Percentiles rank a stretch among this genome's conserved stretches.
These are phyloP conservation scores for Drosophila recens DNA, from an alignment of 2,888 invertebrate species.

Conservation along the genomic window DNA sequence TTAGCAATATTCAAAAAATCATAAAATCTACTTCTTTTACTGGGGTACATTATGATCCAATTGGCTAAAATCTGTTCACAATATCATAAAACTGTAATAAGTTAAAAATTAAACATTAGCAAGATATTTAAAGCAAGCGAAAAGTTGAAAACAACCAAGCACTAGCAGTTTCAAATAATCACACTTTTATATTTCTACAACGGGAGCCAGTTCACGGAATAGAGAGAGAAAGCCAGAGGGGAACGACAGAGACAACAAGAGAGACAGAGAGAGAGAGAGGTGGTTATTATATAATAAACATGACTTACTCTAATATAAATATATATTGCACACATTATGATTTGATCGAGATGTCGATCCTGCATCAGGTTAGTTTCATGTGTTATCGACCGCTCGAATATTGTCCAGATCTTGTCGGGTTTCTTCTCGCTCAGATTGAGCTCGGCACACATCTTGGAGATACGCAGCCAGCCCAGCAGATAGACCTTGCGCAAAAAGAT, in stretches of 20 bases:
- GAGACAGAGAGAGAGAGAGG: no score
- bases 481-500: slow-evolving; percentile 98
- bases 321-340: slow-evolving; percentile 99
- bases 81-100: no score
- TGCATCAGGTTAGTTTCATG: slow-evolving; percentile 93
- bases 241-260: neutral
- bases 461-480: slow-evolving; percentile 95
- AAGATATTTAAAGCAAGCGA: no score
- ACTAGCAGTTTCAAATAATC: no score
- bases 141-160: no score
- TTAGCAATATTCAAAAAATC: no score
- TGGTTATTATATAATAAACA: slow-evolving; percentile 1
- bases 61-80: no score
- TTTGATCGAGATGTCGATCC: slow-evolving; percentile 98
- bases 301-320: slow-evolving; percentile 88
- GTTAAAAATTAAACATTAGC: no score
- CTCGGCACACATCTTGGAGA: slow-evolving; percentile 95
- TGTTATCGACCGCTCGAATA: slow-evolving; percentile 95
- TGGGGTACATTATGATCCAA: no score
- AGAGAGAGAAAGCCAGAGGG: neutral
- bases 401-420: slow-evolving; percentile 97
- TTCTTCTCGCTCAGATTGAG: slow-evolving; percentile 90
- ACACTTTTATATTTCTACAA: no score
- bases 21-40: no score
- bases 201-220: no score